phyloP scores from a whole-genome alignment of 2,113 vertebrate species.

The Phoenicopterus ruber region DNA sequence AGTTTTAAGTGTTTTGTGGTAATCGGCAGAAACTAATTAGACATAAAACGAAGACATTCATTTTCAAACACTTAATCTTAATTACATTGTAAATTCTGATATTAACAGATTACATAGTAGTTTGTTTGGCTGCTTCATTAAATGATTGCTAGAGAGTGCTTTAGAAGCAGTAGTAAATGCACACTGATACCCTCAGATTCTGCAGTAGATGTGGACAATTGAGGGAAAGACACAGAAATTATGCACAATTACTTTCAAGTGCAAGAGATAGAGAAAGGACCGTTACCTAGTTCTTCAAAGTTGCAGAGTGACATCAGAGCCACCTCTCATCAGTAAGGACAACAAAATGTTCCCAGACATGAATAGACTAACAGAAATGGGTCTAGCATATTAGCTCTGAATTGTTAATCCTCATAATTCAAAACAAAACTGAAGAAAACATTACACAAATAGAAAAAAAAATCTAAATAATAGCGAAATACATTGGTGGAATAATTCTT shows the following conservation, averaged over 20 bases:
- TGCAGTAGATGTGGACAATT: neutral
- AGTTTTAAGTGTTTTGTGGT: slow-evolving; percentile 46
- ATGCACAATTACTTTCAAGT: neutral
- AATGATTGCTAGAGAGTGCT: slow-evolving; percentile 10
- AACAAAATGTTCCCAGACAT: neutral
- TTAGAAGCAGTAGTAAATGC: slow-evolving; percentile 22
- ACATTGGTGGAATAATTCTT: neutral
- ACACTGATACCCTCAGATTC: slow-evolving; percentile 6
- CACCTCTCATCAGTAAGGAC: slow-evolving; percentile 1
- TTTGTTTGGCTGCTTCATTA: slow-evolving; percentile 63
- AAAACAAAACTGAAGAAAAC: neutral
- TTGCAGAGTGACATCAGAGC: neutral
- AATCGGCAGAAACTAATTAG: slow-evolving; percentile 62
- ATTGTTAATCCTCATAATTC: neutral
- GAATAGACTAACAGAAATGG: neutral
- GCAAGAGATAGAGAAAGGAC: neutral
- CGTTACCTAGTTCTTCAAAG: neutral
- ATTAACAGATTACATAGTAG: slow-evolving; percentile 58
- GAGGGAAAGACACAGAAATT: slow-evolving; percentile 3
- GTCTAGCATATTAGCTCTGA: neutral
- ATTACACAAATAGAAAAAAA: neutral
- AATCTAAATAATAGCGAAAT: neutral
- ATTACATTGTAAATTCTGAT: slow-evolving; percentile 64
- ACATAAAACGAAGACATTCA: slow-evolving; percentile 50
- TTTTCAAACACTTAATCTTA: slow-evolving; percentile 65